Evolutionary conservation across 1,140 invertebrate genomes (phyloP).

Genomic region (Aplysia californica): DNA sequence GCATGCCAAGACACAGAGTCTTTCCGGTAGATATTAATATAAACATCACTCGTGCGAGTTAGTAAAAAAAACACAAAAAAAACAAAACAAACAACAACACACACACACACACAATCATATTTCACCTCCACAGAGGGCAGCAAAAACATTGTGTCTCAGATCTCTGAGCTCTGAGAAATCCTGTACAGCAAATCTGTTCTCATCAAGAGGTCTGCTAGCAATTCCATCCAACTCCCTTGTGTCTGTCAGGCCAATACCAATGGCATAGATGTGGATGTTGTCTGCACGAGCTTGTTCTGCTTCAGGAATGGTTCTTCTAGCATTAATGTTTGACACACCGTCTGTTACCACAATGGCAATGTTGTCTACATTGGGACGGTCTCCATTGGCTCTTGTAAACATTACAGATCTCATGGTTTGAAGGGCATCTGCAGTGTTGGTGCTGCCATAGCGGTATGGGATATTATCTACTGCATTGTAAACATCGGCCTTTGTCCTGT

Average conservation of each 20-base stretch:
- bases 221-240: neutral
- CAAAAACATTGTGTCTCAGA: conserved; percentile 1
- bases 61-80: no score
- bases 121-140: conserved; percentile 19
- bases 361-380: neutral
- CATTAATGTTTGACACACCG: neutral
- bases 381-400: neutral
- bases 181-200: neutral
- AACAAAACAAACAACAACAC: no score
- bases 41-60: no score
- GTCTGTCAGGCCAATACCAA: conserved; percentile 40
- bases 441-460: neutral
- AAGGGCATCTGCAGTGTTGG: neutral
- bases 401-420: neutral
- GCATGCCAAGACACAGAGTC: no score
- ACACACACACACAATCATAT: no score
- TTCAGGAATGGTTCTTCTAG: conserved; percentile 46
- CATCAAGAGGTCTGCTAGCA: neutral
- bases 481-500: neutral
- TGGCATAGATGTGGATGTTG: conserved; percentile 52
- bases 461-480: neutral
- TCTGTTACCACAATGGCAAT: neutral
- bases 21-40: no score
- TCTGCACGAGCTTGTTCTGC: conserved; percentile 38
- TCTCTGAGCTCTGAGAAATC: conserved; percentile 45